A percentile compares a stretch with the other conserved stretches of the same genome.
These are phyloP conservation scores for Australoheros facetus DNA, from an alignment of 2,797 vertebrate genomes.

Conservation along the genomic window DNA sequence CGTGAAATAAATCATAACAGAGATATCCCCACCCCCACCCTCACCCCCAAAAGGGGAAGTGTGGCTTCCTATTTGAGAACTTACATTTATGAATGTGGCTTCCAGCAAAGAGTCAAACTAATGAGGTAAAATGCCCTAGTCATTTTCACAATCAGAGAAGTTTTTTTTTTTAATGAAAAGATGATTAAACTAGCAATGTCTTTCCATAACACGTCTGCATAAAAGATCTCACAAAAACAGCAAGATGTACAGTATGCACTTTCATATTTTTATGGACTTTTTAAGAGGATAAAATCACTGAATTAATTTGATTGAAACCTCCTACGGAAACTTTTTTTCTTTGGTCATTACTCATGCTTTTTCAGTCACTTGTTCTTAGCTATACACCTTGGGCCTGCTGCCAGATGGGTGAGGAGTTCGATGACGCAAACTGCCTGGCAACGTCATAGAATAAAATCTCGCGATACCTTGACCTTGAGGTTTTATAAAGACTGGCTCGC, in stretches of 20 bases:
- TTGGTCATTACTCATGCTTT: neutral
- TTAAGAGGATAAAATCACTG: neutral
- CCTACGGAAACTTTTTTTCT: no score
- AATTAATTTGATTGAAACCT: neutral
- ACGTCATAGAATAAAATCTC: conserved; percentile 23
- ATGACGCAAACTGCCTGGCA: neutral
- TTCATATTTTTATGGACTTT: neutral
- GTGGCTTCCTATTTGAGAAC: neutral
- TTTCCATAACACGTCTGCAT: neutral
- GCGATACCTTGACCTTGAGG: conserved; percentile 45
- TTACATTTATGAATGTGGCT: neutral
- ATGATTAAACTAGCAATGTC: neutral
- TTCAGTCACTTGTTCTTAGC: neutral
- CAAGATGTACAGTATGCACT: neutral
- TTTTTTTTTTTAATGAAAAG: no score
- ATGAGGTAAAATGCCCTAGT: neutral
- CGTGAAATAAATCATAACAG: no score
- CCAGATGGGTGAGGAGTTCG: neutral
- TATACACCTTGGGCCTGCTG: neutral
- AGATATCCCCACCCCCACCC: no score
- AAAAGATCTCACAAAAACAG: neutral
- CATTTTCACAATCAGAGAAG: neutral
- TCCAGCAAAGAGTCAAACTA: neutral
- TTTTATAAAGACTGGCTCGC: conserved; percentile 36
- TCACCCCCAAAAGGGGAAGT: neutral